These are phyloP conservation scores for Riptortus pedestris DNA, from an alignment of 1,140 invertebrate species.

Conservation along the genomic window DNA sequence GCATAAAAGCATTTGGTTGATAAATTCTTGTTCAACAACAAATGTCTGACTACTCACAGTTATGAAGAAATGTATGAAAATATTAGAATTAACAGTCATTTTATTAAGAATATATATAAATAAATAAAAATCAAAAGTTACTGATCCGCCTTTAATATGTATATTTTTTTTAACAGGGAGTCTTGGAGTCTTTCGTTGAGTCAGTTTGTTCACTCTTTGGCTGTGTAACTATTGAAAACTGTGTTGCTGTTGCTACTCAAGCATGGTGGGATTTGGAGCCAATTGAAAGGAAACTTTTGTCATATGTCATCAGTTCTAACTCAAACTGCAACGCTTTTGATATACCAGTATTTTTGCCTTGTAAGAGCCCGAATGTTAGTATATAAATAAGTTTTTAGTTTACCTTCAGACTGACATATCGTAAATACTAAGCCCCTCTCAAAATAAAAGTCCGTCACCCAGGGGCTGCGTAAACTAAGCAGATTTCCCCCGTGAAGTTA, in stretches of 20 bases:
- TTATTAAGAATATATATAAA: too few species aligned
- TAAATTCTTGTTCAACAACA: too few species aligned
- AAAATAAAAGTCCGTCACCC: too few species aligned
- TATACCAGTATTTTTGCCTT: conserved; percentile 68
- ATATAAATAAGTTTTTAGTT: too few species aligned
- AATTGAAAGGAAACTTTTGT: conserved; percentile 61
- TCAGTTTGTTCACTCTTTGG: conserved; percentile 64
- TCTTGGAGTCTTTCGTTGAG: conserved; percentile 63
- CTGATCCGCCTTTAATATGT: not conserved
- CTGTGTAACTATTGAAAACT: conserved; percentile 63
- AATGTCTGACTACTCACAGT: too few species aligned
- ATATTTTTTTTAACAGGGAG: conserved; percentile 46
- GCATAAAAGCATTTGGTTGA: too few species aligned
- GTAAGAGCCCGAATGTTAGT: conserved; percentile 68
- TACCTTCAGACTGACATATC: not conserved
- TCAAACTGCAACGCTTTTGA: conserved; percentile 56
- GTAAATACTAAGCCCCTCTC: too few species aligned
- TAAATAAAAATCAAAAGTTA: too few species aligned
- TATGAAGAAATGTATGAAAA: too few species aligned
- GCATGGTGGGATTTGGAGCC: conserved; percentile 65
- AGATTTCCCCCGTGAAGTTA: too few species aligned
- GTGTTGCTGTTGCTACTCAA: conserved; percentile 62
- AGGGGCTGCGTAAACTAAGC: too few species aligned
- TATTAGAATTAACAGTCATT: too few species aligned
- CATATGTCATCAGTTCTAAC: conserved; percentile 51